Evolutionary conservation across 2,888 invertebrate genomes (phyloP).

Genomic region (Pollenia amentaria): DNA sequence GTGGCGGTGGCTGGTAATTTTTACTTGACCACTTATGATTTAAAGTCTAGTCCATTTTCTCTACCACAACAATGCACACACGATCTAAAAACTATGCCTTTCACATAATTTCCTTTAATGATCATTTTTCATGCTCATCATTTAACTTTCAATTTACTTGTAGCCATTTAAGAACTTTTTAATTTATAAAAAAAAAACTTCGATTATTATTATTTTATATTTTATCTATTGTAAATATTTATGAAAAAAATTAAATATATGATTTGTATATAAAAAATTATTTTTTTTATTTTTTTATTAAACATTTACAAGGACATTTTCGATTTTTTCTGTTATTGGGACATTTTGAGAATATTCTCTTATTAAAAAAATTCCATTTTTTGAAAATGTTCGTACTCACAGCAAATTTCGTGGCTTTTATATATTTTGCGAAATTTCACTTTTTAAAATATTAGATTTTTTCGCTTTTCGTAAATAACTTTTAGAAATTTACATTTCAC

Average conservation of each 20-base stretch:
- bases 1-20: constrained; percentile 68
- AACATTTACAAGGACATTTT: too few relatives aligned
- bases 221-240: constrained; percentile 72
- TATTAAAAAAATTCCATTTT: too few relatives aligned
- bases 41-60: constrained; percentile 74
- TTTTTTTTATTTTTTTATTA: background rate
- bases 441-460: too few relatives aligned
- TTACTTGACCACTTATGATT: constrained; percentile 26
- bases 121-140: constrained; percentile 50
- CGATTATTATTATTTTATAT: constrained; percentile 31
- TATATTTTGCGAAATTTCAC: too few relatives aligned
- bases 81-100: background rate
- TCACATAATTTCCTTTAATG: constrained; percentile 14
- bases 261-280: constrained; percentile 41
- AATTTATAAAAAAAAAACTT: constrained; percentile 57
- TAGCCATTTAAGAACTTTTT: constrained; percentile 33
- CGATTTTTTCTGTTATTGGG: too few relatives aligned
- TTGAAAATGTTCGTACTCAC: too few relatives aligned
- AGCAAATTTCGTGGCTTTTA: too few relatives aligned
- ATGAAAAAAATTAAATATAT: constrained; percentile 54
- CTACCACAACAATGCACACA: constrained; percentile 8
- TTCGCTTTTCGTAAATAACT: too few relatives aligned
- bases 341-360: too few relatives aligned
- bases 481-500: too few relatives aligned
- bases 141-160: background rate